Base-by-base conservation (phyloP, 2,888 invertebrate species). In the Andrena camellia region DNA sequence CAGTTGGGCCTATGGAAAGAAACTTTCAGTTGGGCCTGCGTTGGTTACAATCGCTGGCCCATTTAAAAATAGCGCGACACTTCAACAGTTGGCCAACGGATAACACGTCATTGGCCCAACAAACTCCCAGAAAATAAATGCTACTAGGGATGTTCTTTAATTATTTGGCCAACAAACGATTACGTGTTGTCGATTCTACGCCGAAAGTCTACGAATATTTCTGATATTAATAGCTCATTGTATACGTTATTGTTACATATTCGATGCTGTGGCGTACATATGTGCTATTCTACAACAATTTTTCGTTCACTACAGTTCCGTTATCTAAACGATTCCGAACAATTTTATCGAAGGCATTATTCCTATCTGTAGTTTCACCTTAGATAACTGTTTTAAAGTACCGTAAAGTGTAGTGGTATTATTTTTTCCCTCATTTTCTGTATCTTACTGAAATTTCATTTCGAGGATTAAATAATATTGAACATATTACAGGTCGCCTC, bases 71-170 rank as follows among this genome's bases (percentile, higher is more conserved):
- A n/a, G n/a, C n/a, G n/a, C n/a, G n/a, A n/a, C n/a, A n/a, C n/a
- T n/a, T n/a, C n/a, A n/a, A n/a, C n/a, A n/a, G n/a, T n/a, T n/a
- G n/a, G n/a, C n/a, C n/a, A n/a, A n/a, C n/a, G n/a, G n/a, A n/a
- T n/a, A n/a, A n/a, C n/a, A n/a, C n/a, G n/a, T n/a, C n/a, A n/a
- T n/a, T n/a, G n/a, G n/a, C n/a, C n/a, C n/a, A n/a, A n/a, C n/a
- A n/a, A n/a, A n/a, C n/a, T n/a, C n/a, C n/a, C n/a, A n/a, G n/a
- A n/a, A n/a, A n/a, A n/a, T n/a, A n/a, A n/a, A n/a, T n/a, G n/a
- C n/a, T n/a, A n/a, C n/a, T n/a, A n/a, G n/a, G n/a, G n/a, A n/a
- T 35, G 68, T 17, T 63, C 20, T 48, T 62, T 76, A 78, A 68
- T 76, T 31, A 35, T 20, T 23, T n/a, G 70, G 17, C 13, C 42